Conservation (phyloP, 1,140 invertebrate species). For the Listronotus oregonensis region DNA sequence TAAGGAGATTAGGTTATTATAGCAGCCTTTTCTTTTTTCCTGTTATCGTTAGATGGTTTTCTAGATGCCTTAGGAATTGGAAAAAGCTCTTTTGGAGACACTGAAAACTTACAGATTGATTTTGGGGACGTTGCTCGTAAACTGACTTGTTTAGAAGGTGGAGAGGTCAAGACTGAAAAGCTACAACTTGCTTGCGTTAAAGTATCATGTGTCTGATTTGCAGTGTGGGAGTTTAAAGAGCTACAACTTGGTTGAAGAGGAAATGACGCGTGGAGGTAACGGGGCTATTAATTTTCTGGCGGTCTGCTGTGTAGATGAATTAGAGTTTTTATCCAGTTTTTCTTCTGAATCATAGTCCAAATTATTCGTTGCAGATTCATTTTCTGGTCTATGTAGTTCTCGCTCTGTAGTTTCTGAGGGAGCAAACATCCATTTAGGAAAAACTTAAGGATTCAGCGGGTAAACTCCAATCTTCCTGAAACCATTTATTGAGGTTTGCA, state of each 20-base stretch:
- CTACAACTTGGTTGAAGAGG: constrained; percentile 2
- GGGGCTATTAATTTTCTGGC: not conserved
- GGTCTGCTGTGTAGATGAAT: not conserved
- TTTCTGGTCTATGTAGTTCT: constrained; percentile 6
- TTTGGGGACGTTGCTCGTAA: not conserved
- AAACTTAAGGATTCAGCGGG: too few relatives aligned
- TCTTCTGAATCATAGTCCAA: not conserved
- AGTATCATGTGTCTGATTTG: too few relatives aligned
- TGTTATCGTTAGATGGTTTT: constrained; percentile 5
- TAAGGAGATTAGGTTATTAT: constrained; percentile 5
- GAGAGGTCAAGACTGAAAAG: not conserved
- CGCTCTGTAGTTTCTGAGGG: too few relatives aligned
- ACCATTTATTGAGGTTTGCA: constrained; percentile 9
- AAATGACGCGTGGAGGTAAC: not conserved
- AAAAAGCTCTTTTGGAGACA: constrained; percentile 8
- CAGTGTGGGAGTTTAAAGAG: constrained; percentile 10
- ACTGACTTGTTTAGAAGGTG: constrained; percentile 1
- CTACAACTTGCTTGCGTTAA: not conserved
- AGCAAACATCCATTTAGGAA: too few relatives aligned
- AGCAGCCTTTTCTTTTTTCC: constrained; percentile 6
- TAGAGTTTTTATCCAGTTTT: not conserved
- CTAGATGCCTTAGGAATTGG: constrained; percentile 6
- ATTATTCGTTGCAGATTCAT: not conserved
- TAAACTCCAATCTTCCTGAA: too few relatives aligned
- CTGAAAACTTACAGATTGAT: constrained; percentile 1